Base-by-base conservation (phyloP, 2,888 invertebrate species). In the Sarcophaga subvicina region DNA sequence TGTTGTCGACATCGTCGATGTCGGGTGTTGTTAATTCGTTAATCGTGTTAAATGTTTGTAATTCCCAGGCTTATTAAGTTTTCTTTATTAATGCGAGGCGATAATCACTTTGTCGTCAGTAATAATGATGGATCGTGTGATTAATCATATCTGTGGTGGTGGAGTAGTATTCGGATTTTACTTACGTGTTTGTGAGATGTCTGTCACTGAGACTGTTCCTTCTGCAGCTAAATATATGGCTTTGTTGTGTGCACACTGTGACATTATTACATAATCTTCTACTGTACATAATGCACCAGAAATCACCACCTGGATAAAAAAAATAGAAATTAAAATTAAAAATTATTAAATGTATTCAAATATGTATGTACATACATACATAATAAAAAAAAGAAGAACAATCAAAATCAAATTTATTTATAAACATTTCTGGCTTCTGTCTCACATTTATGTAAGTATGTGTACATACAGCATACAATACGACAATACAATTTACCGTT, bases 201-300 rank as follows among this genome's bases (percentile, higher is more conserved):
- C 92, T 91, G 92, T 92, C 91, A 93, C 91, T 91, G 92, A 93
- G 92, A 93, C 93, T 92, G 92, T 93, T 93, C 93, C 93, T 92
- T 93, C 93, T 91, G 92, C 92, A 93, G 93, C 92, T 92, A 93
- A 90, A 90, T 93, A 91, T 90, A 93, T 93, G 91, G 93, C 92
- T 93, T 92, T 93, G 93, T 93, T 92, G 92, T 92, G 92, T 93
- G 93, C 93, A 93, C 93, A 93, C 92, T 92, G 92, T 93, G 93
- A 93, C 93, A 93, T 93, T 93, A 93, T 93, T 92, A 93, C 93
- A 92, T 92, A 93, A 92, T 93, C 93, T 92, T 93, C 92, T 92
- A 91, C 93, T 93, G 93, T 92, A 93, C 93, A 93, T 93, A 93
- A 93, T 93, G 93, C 93, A 93, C 93, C 93, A 93, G 93, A 93